Evolutionary conservation across 2,797 vertebrate species (phyloP).

Genomic region (Malacoctenus gilli): DNA sequence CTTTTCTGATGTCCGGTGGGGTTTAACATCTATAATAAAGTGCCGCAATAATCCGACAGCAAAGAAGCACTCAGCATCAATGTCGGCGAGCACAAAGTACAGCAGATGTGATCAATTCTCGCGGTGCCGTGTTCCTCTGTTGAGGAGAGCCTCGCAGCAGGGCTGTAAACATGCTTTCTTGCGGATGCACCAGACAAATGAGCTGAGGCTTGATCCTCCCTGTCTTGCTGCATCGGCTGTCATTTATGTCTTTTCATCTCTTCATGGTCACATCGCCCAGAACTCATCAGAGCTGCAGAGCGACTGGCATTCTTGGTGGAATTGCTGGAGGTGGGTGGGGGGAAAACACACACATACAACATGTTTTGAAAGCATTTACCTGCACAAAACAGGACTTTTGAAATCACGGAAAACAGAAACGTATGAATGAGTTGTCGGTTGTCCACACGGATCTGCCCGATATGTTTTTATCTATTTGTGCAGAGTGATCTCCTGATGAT

Average conservation of each 20-base stretch:
- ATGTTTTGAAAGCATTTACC: slow-evolving; percentile 24
- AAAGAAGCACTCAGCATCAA: slow-evolving; percentile 35
- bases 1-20: slow-evolving; percentile 32
- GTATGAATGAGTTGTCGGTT: too few relatives aligned
- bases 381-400: not conserved
- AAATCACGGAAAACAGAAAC: not conserved
- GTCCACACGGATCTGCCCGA: too few relatives aligned
- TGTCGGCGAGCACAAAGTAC: slow-evolving; percentile 22
- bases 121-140: slow-evolving; percentile 48
- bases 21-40: slow-evolving; percentile 26
- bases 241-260: slow-evolving; percentile 66
- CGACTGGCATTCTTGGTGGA: slow-evolving; percentile 35
- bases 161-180: slow-evolving; percentile 57
- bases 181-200: slow-evolving; percentile 33
- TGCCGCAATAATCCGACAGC: slow-evolving; percentile 27
- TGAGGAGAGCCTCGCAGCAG: slow-evolving; percentile 54
- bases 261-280: slow-evolving; percentile 54
- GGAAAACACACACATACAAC: slow-evolving; percentile 20
- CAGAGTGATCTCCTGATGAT: too few relatives aligned
- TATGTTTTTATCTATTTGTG: too few relatives aligned
- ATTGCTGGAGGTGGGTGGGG: too few relatives aligned
- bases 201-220: slow-evolving; percentile 60
- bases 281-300: slow-evolving; percentile 58
- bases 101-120: slow-evolving; percentile 46
- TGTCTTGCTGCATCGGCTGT: slow-evolving; percentile 50